These are phyloP conservation scores for Acleris holmiana DNA, from an alignment of 2,888 invertebrate species.

Conservation along the genomic window DNA sequence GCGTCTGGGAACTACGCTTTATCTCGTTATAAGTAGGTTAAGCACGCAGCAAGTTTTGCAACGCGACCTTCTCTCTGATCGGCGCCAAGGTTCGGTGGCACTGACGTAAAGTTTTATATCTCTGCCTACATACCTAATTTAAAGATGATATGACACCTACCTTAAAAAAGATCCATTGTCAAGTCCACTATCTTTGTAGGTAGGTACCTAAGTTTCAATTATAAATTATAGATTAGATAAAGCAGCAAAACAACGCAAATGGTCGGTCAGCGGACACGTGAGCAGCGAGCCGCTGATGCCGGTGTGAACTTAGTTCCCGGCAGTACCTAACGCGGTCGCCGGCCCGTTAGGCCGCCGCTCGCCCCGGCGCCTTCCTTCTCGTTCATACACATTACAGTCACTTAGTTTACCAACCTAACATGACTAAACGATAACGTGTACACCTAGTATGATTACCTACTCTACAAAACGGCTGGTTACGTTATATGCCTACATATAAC, in stretches of 20 bases:
- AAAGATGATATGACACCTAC: too few species aligned
- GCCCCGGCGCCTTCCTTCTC: neutral
- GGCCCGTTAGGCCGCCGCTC: neutral
- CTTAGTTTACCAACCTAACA: too few species aligned
- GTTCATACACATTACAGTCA: too few species aligned
- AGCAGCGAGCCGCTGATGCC: neutral
- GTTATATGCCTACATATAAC: neutral
- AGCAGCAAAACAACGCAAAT: conserved; percentile 15
- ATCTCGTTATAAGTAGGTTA: conserved; percentile 13
- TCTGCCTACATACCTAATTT: neutral
- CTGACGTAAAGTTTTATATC: neutral
- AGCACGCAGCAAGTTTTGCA: conserved; percentile 11
- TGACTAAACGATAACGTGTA: too few species aligned
- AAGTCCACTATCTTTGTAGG: neutral
- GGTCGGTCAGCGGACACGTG: conserved; percentile 17
- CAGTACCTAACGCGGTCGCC: too few species aligned
- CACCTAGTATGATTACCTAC: neutral
- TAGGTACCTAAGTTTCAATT: conserved; percentile 18
- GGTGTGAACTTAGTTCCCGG: neutral
- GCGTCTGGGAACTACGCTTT: conserved; percentile 5
- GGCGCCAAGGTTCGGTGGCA: neutral
- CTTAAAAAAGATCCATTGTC: too few species aligned
- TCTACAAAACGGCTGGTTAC: neutral
- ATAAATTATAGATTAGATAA: conserved; percentile 29
- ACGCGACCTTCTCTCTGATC: conserved; percentile 15